Base-by-base conservation (phyloP, 1,140 invertebrate genomes). In the Temnothorax curvispinosus region DNA sequence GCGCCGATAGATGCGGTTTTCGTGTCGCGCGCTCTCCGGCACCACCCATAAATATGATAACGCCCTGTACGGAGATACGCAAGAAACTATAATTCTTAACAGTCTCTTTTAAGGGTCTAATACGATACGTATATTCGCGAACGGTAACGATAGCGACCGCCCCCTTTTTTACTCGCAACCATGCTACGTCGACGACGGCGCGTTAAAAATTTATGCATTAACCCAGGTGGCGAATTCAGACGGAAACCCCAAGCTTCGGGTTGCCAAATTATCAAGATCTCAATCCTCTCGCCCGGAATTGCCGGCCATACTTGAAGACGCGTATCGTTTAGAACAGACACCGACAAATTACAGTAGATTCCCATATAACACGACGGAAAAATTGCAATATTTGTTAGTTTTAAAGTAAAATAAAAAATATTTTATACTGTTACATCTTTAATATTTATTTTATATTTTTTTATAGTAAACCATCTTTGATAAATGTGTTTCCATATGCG, bases 21-120 rank as follows among this genome's bases (percentile, higher is more conserved):
- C 93, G 91, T 93, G 93, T 93, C 89, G 93, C 91, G 86, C 88
- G 88, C 87, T 93, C 87, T 72, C 21, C 88, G 88, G 84, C 85
- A 87, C 78, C 91, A 87, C 89, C 92, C 92, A 93, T 93, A 93
- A 93, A 93, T 93, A 93, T 93, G 93, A 93, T 93, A 93, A 93
- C 88, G 78, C 65, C 62, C 89, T 90, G 90, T 89, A 88, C 84
- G 88, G 88, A 93, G 93, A 93, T 93, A 93, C 90, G 91, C 91
- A 91, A 87, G 89, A 91, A 90, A 90, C 91, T 91, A 89, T 90
- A 91, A 89, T 62, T 84, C 80, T 75, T 21, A 47, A 11, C 56
- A 60, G 80, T 18, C 80, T 50, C 41, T 35, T 32, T 84, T 74
- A 84, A 84, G 38, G 69, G 69, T 35, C 54, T 38, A 56, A 84